Base-by-base conservation (phyloP, 2,888 invertebrate species). In the Rhagophthalmus giganteus region DNA sequence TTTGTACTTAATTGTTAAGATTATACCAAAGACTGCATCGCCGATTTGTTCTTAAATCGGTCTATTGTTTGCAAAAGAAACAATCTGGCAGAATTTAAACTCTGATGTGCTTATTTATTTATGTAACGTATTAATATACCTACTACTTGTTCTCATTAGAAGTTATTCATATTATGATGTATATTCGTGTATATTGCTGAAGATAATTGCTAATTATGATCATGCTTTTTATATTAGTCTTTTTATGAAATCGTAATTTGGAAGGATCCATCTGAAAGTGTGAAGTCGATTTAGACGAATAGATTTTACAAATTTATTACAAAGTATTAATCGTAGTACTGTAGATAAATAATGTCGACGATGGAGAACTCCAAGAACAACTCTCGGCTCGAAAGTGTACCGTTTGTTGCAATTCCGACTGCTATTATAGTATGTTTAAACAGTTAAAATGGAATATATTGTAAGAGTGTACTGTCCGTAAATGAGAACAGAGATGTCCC, bases 1-100 rank as follows among this genome's bases (percentile, higher is more conserved):
- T 57, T 64, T 64, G 64, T 64, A 64, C 64, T 64, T 64, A 64
- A 64, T 60, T 64, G 62, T 61, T 59, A 59, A 62, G 62, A 62
- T 60, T 61, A 61, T 64, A 64, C 64, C 64, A 64, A 64, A 64
- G 64, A 64, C 64, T 64, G 64, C 58, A 55, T 54, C 30, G 26
- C 51, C 54, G 54, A 55, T 47, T 47, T 52, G 47, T 45, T 54
- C 30, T 45, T 38, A 45, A 50, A 46, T 56, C 49, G 54, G 50
- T 44, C 16, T 51, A 54, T 50, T 31, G 44, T 49, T 54, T 48
- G 41, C 39, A 39, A 55, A 53, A 48, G 56, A 35, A 52, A 56
- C 56, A 54, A 49, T 58, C 54, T 52, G 30, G 49, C 42, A 37
- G 9, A 34, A 47, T 49, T 58, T 39, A 47, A 39, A 50, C 41